Base-by-base conservation (phyloP, 2,888 invertebrate genomes). In the Diogma glabrata region DNA sequence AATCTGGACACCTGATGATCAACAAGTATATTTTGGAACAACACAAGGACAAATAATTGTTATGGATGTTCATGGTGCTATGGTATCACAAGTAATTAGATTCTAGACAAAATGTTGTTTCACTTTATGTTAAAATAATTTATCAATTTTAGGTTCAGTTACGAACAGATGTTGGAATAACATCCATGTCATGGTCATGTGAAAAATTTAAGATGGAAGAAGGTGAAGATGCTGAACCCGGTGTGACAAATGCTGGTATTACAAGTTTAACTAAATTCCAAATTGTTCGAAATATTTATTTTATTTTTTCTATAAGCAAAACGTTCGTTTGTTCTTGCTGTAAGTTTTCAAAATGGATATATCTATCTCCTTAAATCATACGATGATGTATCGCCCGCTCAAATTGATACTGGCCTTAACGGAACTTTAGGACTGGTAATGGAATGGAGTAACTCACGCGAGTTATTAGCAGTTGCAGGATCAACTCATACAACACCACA, bases 191-290 rank as follows among this genome's bases (percentile, higher is more conserved):
- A 14, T 96, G 95, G 95, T 93, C 93, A 17, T 94, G 95, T 65
- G 93, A 94, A 67, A 94, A 94, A 65, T 95, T 95, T 71, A 94
- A 93, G 72, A 94, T 95, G 93, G 94, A 94, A 66, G 94, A 94
- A 67, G 86, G 84, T 1, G 88, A 88, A 61, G 89, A 88, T 57
- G 77, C 76, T 2, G 77, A 78, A 63, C 67, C 76, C 57, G 63
- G 81, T 61, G 63, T 81, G 50, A 74, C 69, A 46, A 75, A 75
- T 65, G 75, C 75, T 51, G 66, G 69, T 69, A 54, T 63, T n/a
- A n/a, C n/a, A n/a, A n/a, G n/a, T n/a, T n/a, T n/a, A n/a, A n/a
- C n/a, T n/a, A n/a, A n/a, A n/a, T n/a, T n/a, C n/a, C n/a, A n/a
- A n/a, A n/a, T n/a, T n/a, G n/a, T n/a, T 20, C 20, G 16, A 40